Evolutionary conservation across 2,888 invertebrate genomes (phyloP).

Genomic region (Nycteola revayana): DNA sequence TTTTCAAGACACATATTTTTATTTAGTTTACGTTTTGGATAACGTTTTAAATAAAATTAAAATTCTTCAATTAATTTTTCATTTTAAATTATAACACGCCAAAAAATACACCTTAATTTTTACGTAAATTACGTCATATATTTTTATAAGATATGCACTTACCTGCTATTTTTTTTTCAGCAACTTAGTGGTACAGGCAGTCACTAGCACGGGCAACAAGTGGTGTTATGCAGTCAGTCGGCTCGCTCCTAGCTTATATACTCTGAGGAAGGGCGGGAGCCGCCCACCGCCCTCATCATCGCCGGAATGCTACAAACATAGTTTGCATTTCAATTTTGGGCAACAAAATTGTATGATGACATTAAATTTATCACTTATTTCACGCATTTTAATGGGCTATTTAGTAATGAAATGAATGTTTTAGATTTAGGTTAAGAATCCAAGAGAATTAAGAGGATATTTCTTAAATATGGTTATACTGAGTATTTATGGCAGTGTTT

Average conservation of each 20-base stretch:
- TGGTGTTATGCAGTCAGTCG: conserved; percentile 73
- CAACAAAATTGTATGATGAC: conserved; percentile 49
- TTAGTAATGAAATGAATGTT: no score
- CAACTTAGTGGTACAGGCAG: conserved; percentile 58
- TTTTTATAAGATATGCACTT: conserved; percentile 35
- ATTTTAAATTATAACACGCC: no score
- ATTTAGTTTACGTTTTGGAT: no score
- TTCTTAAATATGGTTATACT: no score
- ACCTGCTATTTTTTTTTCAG: conserved; percentile 55
- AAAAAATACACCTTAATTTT: no score
- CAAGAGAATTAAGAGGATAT: no score
- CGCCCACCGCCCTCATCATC: conserved; percentile 68
- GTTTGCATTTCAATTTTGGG: conserved; percentile 69
- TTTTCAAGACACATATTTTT: no score
- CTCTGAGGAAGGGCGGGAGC: conserved; percentile 35
- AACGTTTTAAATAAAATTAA: no score
- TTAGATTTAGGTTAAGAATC: no score
- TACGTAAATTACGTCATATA: no score
- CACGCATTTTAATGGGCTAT: conserved; percentile 8
- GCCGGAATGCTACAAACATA: conserved; percentile 60
- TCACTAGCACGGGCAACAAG: conserved; percentile 64
- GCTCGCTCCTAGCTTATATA: conserved; percentile 68
- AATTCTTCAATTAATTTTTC: no score
- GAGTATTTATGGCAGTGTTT: no score
- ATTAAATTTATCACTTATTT: conserved; percentile 29